Conservation (phyloP, 2,797 vertebrate genomes). For the Acomys russatus region DNA sequence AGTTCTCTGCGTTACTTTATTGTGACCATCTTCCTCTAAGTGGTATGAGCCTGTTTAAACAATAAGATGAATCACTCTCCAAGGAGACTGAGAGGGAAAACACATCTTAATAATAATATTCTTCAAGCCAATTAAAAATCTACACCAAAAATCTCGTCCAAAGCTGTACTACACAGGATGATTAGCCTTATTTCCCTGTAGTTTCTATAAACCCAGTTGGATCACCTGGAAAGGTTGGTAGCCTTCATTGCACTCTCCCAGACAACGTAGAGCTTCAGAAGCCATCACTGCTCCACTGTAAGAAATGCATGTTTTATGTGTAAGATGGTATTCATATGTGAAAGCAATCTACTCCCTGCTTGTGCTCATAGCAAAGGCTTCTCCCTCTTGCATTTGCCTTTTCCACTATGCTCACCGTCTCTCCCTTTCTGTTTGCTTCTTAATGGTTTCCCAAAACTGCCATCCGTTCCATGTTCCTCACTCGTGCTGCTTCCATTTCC, state of each 20-base stretch:
- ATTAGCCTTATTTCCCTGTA: slow-evolving; percentile 4
- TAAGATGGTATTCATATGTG: not conserved
- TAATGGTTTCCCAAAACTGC: not conserved
- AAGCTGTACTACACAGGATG: not conserved
- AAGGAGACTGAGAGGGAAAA: slow-evolving; percentile 7
- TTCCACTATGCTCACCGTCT: slow-evolving; percentile 19
- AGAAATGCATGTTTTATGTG: not conserved
- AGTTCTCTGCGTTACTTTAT: slow-evolving; percentile 52
- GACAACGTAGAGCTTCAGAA: slow-evolving; percentile 43
- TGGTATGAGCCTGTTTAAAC: slow-evolving; percentile 33
- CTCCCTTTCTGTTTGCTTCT: not conserved
- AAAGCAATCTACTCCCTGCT: not conserved
- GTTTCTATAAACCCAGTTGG: slow-evolving; percentile 11
- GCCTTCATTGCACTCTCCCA: slow-evolving; percentile 17
- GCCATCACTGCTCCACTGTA: not conserved
- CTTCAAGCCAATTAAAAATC: slow-evolving; percentile 59
- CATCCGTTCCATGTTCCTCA: not conserved
- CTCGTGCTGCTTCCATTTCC: not conserved
- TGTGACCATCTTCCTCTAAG: slow-evolving; percentile 44
- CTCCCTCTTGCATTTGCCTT: not conserved
- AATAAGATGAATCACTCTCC: slow-evolving; percentile 35
- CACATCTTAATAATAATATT: not conserved
- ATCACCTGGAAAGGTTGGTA: slow-evolving; percentile 27
- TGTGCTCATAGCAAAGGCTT: not conserved
- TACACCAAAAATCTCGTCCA: slow-evolving; percentile 32